phyloP scores from a whole-genome alignment of 2,113 vertebrate genomes.

The Leptosomus discolor region DNA sequence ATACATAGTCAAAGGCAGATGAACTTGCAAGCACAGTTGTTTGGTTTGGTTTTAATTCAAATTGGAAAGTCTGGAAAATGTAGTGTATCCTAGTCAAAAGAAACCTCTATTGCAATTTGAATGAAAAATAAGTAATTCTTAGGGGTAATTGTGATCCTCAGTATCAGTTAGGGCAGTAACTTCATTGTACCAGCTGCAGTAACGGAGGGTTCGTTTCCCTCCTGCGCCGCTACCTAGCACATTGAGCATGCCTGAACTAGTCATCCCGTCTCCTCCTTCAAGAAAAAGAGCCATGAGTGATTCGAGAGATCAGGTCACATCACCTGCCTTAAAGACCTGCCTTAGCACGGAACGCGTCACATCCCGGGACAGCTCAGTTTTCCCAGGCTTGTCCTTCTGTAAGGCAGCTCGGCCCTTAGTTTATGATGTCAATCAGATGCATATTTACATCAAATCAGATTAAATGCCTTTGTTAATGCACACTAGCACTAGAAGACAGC shows the following conservation, averaged over 20 bases:
- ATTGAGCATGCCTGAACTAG: not conserved
- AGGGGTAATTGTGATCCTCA: not conserved
- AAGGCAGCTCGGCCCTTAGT: not conserved
- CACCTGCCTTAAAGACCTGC: not conserved
- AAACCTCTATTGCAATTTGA: not conserved
- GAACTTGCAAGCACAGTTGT: not conserved
- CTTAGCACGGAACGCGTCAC: not conserved
- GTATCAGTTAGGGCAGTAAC: not conserved
- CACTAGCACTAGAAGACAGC: not conserved
- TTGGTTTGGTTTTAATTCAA: not conserved
- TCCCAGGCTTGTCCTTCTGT: not conserved
- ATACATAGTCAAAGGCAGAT: not conserved
- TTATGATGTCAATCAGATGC: not conserved
- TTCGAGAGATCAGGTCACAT: not conserved
- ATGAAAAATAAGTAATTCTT: not conserved
- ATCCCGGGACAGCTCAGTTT: not conserved
- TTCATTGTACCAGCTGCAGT: not conserved
- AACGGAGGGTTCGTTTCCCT: not conserved
- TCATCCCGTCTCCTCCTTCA: not conserved
- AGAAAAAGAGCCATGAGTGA: not conserved
- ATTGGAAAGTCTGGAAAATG: not conserved
- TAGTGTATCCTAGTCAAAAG: not conserved
- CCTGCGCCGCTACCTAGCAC: not conserved
- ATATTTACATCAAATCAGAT: not conserved
- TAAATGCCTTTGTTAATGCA: not conserved